Percentiles rank a stretch among this genome's conserved stretches.
Evolutionary conservation across 2,797 vertebrate genomes (phyloP).

Genomic region (Valencia hispanica): DNA sequence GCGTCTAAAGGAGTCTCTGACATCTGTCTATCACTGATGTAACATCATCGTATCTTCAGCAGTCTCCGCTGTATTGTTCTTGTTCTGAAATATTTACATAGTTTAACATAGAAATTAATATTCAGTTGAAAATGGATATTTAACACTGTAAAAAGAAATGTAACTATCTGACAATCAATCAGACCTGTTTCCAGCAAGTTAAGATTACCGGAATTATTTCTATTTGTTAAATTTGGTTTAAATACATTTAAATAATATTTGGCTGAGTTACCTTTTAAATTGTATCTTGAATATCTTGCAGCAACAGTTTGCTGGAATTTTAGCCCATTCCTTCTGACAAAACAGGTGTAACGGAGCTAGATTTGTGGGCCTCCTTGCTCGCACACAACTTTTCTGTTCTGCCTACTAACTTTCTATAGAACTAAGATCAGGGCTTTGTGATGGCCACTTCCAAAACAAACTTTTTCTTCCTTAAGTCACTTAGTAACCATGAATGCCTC

Average conservation of each 20-base stretch:
- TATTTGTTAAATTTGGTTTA: neutral
- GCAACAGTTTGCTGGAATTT: neutral
- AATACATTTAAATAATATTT: neutral
- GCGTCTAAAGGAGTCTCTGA: too few relatives aligned
- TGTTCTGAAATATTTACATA: too few relatives aligned
- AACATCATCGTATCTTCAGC: too few relatives aligned
- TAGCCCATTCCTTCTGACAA: neutral
- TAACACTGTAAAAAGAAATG: neutral
- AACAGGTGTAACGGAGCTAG: neutral
- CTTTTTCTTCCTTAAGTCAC: too few relatives aligned
- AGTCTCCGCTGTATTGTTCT: too few relatives aligned
- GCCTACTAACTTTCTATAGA: too few relatives aligned
- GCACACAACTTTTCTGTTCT: neutral
- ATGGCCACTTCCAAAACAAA: neutral
- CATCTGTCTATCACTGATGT: too few relatives aligned
- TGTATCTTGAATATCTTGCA: neutral
- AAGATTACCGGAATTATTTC: neutral
- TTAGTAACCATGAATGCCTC: neutral
- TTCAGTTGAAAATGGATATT: neutral
- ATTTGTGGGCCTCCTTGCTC: neutral
- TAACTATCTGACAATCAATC: neutral
- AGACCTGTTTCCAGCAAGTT: neutral
- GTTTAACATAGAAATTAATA: neutral
- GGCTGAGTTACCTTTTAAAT: neutral
- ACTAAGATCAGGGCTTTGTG: too few relatives aligned